phyloP scores from a whole-genome alignment of 2,888 invertebrate species.

The Imbricaverruca yamaguchii region DNA sequence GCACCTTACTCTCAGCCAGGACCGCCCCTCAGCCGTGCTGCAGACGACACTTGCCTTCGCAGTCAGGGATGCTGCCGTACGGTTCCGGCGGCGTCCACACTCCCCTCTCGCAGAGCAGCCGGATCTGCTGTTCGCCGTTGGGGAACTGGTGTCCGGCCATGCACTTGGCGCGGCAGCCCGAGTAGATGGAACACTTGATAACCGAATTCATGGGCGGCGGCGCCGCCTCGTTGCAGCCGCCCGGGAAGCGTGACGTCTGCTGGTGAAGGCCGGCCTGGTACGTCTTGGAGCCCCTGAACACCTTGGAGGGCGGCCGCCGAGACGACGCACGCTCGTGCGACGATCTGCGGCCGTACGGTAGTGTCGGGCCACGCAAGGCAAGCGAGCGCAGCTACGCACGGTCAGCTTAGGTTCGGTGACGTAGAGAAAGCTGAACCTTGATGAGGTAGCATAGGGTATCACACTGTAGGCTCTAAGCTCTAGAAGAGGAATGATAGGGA shows the following conservation, averaged over 20 bases:
- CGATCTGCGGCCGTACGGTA: not conserved
- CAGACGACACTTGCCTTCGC: constrained; percentile 50
- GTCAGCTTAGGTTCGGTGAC: too few species aligned
- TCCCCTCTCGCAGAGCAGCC: constrained; percentile 46
- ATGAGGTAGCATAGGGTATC: too few species aligned
- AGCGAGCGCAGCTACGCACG: too few species aligned
- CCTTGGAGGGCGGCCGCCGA: not conserved
- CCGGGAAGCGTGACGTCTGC: not conserved
- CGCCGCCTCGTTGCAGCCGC: constrained; percentile 28
- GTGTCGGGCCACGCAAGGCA: too few species aligned
- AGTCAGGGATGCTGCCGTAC: constrained; percentile 50
- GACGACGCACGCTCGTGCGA: not conserved
- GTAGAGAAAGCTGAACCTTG: too few species aligned
- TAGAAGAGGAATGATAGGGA: too few species aligned
- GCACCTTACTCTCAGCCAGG: too few species aligned
- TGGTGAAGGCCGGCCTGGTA: not conserved
- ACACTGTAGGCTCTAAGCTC: too few species aligned
- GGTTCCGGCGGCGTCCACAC: constrained; percentile 48
- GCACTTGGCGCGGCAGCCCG: constrained; percentile 50
- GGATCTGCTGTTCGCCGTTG: constrained; percentile 46
- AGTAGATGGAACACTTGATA: constrained; percentile 35
- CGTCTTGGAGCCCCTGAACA: not conserved
- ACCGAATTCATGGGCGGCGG: constrained; percentile 27
- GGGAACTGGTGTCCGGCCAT: constrained; percentile 48
- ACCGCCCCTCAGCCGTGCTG: too few species aligned